Conservation (phyloP, 2,888 invertebrate species). For the Coenonympha glycerion region DNA sequence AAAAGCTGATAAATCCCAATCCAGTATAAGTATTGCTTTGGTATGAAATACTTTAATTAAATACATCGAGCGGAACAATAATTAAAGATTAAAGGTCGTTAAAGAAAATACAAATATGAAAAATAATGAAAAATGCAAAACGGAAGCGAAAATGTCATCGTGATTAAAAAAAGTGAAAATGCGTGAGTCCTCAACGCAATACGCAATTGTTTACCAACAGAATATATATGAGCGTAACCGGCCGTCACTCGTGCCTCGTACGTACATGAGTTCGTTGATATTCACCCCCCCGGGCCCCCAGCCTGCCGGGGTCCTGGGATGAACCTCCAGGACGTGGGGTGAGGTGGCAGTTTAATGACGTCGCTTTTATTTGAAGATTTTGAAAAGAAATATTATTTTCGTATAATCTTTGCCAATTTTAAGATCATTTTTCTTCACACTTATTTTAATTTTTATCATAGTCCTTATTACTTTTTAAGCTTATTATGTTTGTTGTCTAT, state of each 20-base stretch:
- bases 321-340: constrained; percentile 49
- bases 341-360: constrained; percentile 58
- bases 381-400: constrained; percentile 29
- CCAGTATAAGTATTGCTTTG: too few species aligned
- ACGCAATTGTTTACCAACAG: constrained; percentile 72
- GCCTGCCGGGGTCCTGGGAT: constrained; percentile 40
- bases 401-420: constrained; percentile 13
- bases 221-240: constrained; percentile 56
- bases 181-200: constrained; percentile 12
- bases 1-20: too few species aligned
- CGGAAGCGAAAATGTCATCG: neutral
- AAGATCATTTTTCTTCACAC: neutral
- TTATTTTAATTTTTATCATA: neutral
- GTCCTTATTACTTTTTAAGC: too few species aligned
- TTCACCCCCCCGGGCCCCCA: constrained; percentile 44
- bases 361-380: constrained; percentile 62
- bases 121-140: neutral
- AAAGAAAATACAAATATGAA: neutral
- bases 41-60: too few species aligned
- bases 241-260: constrained; percentile 56
- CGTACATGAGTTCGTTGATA: constrained; percentile 72
- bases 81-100: too few species aligned
- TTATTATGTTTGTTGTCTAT: neutral
- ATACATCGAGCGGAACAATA: too few species aligned
- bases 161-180: neutral